Evolutionary conservation across 2,888 invertebrate genomes (phyloP).

Genomic region (Eudemis profundana): DNA sequence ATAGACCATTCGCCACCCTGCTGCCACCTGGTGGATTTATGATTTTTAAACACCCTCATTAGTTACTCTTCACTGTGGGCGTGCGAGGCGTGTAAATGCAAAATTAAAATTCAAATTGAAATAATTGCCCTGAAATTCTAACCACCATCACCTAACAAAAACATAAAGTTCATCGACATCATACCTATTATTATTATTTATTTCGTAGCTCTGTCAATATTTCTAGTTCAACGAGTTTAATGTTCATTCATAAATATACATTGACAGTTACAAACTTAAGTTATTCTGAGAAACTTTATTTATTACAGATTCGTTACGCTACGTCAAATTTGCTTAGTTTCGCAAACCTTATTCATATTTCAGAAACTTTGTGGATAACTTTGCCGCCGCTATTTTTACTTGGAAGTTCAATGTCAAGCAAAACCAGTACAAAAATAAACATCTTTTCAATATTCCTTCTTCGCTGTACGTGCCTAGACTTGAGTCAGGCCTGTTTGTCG

Average conservation of each 20-base stretch:
- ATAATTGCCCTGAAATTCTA: too few species aligned
- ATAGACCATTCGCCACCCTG: too few species aligned
- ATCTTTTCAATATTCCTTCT: conserved; percentile 31
- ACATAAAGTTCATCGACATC: too few species aligned
- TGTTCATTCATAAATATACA: not conserved
- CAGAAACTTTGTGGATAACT: conserved; percentile 12
- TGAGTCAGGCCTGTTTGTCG: conserved; percentile 1
- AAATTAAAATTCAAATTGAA: too few species aligned
- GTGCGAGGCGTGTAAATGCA: too few species aligned
- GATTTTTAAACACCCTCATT: too few species aligned
- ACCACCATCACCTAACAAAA: too few species aligned
- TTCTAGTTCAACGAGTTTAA: not conserved
- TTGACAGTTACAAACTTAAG: not conserved
- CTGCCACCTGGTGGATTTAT: too few species aligned
- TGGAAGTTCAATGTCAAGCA: conserved; percentile 12
- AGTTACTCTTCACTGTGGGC: too few species aligned
- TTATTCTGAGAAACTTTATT: conserved; percentile 25
- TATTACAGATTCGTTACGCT: conserved; percentile 2
- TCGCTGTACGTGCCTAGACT: conserved; percentile 44
- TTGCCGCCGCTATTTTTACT: conserved; percentile 19
- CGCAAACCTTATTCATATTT: conserved; percentile 7
- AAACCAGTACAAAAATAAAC: conserved; percentile 14
- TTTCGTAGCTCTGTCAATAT: not conserved
- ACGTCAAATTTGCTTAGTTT: conserved; percentile 4
- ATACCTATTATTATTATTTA: too few species aligned